Conservation (phyloP, 2,888 invertebrate genomes). For the Cosmorhoe ocellata region DNA sequence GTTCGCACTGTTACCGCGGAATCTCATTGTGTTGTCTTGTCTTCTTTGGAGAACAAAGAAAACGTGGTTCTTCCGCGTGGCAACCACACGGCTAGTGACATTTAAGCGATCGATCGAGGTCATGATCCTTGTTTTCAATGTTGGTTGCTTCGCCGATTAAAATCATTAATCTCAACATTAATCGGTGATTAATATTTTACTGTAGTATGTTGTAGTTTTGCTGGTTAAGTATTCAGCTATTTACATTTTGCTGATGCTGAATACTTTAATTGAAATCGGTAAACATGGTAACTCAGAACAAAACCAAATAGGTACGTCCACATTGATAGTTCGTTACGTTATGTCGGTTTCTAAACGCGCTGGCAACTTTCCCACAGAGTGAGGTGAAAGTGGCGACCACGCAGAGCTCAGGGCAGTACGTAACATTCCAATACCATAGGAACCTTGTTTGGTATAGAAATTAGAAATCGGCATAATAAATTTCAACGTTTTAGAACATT, state of each 20-base stretch:
- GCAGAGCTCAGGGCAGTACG: conserved; percentile 54
- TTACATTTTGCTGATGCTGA: conserved; percentile 11
- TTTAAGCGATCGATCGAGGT: conserved; percentile 75
- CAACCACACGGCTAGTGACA: conserved; percentile 70
- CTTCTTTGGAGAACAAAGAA: conserved; percentile 64
- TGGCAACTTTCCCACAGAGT: conserved; percentile 72
- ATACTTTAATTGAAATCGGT: conserved; percentile 2
- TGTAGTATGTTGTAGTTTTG: conserved; percentile 8
- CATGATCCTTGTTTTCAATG: conserved; percentile 56
- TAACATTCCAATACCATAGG: conserved; percentile 70
- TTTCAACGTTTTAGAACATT: conserved; percentile 18
- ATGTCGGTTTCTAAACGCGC: conserved; percentile 68
- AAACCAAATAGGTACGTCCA: conserved; percentile 29
- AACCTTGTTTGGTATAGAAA: conserved; percentile 53
- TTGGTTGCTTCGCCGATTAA: conserved; percentile 40
- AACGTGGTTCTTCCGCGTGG: conserved; percentile 67
- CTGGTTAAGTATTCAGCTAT: background rate
- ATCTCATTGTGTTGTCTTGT: conserved; percentile 66
- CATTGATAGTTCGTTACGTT: conserved; percentile 49
- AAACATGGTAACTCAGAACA: conserved; percentile 12
- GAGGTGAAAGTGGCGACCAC: conserved; percentile 74
- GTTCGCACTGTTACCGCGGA: conserved; percentile 55
- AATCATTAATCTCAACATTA: conserved; percentile 38
- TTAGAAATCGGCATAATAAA: conserved; percentile 44
- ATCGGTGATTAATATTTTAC: conserved; percentile 28